A percentile compares a stretch with the other conserved stretches of the same genome.
phyloP scores from a whole-genome alignment of 2,888 invertebrate species.

The Cistogaster globosa region DNA sequence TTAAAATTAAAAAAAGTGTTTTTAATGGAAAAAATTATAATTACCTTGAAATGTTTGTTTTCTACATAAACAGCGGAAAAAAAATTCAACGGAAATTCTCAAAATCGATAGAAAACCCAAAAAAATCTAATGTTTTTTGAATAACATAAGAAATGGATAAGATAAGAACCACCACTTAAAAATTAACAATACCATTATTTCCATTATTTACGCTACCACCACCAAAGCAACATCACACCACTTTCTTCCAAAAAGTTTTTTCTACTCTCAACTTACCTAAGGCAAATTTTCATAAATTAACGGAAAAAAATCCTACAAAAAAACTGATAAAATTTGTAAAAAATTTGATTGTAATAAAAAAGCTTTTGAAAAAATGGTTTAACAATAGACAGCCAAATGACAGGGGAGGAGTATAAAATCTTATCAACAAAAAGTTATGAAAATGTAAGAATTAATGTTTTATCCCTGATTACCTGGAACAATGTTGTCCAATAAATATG shows the following conservation, averaged over 20 bases:
- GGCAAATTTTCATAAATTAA: constrained; percentile 70
- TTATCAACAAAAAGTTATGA: constrained; percentile 59
- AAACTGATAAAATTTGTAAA: constrained; percentile 14
- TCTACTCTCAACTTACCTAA: constrained; percentile 44
- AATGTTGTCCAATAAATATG: constrained; percentile 50
- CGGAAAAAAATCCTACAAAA: constrained; percentile 51
- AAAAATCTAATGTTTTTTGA: constrained; percentile 57
- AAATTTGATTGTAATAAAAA: constrained; percentile 48
- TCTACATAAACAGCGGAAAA: not conserved
- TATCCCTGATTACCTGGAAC: constrained; percentile 61
- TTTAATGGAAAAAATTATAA: constrained; percentile 71
- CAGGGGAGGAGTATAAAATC: constrained; percentile 28
- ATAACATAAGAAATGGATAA: constrained; percentile 46
- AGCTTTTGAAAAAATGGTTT: constrained; percentile 28
- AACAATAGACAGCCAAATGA: constrained; percentile 44
- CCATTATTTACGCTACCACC: constrained; percentile 45
- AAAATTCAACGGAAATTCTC: constrained; percentile 59
- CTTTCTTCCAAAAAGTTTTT: constrained; percentile 28
- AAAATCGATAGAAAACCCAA: constrained; percentile 61
- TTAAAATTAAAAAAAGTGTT: constrained; percentile 17
- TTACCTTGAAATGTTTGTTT: constrained; percentile 69
- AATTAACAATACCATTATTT: constrained; percentile 68
- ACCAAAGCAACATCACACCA: constrained; percentile 33
- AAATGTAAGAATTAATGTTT: constrained; percentile 55
- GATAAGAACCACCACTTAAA: constrained; percentile 70